Evolutionary conservation across 2,888 invertebrate genomes (phyloP), one percentile per base, ranked within the genome.

Genomic region (Mechanitis messenoides): DNA sequence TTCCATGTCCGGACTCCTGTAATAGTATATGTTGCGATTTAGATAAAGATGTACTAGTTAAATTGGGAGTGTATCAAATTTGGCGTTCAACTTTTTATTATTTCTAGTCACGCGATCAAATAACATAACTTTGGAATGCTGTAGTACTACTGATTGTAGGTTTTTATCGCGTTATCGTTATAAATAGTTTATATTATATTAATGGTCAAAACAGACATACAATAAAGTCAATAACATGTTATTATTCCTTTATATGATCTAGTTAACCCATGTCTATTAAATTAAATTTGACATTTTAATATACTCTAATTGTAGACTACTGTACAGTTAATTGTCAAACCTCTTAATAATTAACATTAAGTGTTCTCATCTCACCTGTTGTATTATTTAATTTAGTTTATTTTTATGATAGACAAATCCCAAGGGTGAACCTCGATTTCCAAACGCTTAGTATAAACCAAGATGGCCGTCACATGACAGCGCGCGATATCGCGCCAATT

Each of bases 1-100:
- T 78, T 80, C 77, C 69, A 77, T 76, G 68, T 77, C 80, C 50
- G 31, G 50, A 31, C 28, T 6, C 6, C 50, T 31, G 50, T 50
- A 50, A 50, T 50, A 4, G 78, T 84, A 83, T 81, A 83, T 79
- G 75, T 75, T 69, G 68, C 79, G 80, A 85, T 87, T 87, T 85
- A 83, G 84, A 85, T 87, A 85, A 80, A 86, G 84, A 86, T 86
- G 85, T 85, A 79, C 73, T 79, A 80, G 80, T 84, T 83, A 81
- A 85, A 79, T 82, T 79, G 78, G 75, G 73, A 73, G 74, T 83
- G 83, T 83, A 83, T 88, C 87, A 87, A 87, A 87, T 85, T 86
- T 79, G 80, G 77, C 75, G 78, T 72, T 71, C 70, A 73, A 74
- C 77, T 83, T 84, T 85, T 87, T 86, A 88, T 87, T 81, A 68